Evolutionary conservation across 2,113 vertebrate species (phyloP).

Genomic region (Thymallus thymallus): DNA sequence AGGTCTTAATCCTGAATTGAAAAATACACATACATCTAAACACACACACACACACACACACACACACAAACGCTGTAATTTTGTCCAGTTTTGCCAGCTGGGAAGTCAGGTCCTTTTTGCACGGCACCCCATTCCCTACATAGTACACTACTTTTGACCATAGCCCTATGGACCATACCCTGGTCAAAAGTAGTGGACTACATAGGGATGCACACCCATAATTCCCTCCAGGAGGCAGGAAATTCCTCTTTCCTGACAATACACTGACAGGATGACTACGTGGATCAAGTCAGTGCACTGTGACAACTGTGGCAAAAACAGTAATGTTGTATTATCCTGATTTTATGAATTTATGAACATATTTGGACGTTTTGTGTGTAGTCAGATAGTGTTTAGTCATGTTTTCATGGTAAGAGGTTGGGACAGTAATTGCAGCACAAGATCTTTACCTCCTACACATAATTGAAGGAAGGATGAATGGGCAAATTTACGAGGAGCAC

Average conservation of each 20-base stretch:
- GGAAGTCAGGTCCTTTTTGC: neutral
- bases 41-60: too few species aligned
- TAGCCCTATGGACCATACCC: too few species aligned
- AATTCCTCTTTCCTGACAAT: conserved; percentile 55
- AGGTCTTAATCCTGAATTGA: too few species aligned
- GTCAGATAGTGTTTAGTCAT: neutral
- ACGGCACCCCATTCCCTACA: too few species aligned
- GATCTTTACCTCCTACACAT: neutral
- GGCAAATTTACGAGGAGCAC: too few species aligned
- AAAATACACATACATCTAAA: neutral
- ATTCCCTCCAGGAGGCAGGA: conserved; percentile 30
- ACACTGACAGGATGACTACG: conserved; percentile 26
- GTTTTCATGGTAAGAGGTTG: neutral
- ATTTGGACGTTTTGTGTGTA: neutral
- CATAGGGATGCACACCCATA: neutral
- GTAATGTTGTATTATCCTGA: conserved; percentile 9
- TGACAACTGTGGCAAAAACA: conserved; percentile 32
- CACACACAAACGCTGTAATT: neutral
- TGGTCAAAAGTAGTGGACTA: too few species aligned
- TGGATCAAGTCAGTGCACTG: conserved; percentile 29
- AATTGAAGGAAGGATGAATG: too few species aligned
- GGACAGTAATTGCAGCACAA: neutral
- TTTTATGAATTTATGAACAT: neutral
- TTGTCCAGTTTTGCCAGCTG: too few species aligned
- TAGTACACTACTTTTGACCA: too few species aligned